phyloP scores from a whole-genome alignment of 2,113 vertebrate species.

The Dolichotis patagonum region DNA sequence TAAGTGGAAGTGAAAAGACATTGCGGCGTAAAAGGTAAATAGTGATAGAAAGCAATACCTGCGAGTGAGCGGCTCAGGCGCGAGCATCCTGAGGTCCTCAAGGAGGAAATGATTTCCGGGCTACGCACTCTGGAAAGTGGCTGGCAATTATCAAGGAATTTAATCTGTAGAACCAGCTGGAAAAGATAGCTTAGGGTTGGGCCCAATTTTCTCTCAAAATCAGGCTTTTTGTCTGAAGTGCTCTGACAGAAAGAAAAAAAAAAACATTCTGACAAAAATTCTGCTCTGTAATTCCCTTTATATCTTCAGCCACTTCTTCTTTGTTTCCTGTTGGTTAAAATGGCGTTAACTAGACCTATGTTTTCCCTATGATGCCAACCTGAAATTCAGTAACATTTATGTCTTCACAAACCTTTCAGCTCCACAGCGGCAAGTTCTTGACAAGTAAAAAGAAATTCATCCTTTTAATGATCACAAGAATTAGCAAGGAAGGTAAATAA shows the following conservation, averaged over 20 bases:
- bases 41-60: background rate
- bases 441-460: constrained; percentile 50
- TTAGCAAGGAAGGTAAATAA: constrained; percentile 13
- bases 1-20: background rate
- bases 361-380: background rate
- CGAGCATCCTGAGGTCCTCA: background rate
- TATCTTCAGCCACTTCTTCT: background rate
- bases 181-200: background rate
- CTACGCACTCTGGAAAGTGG: background rate
- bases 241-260: background rate
- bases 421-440: constrained; percentile 31
- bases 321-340: constrained; percentile 29
- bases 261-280: background rate
- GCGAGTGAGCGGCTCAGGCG: background rate
- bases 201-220: constrained; percentile 18
- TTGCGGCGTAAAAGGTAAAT: background rate
- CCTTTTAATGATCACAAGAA: constrained; percentile 1
- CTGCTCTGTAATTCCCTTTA: background rate
- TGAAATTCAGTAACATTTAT: constrained; percentile 11
- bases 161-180: background rate
- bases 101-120: background rate
- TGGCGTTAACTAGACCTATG: background rate
- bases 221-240: background rate
- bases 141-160: constrained; percentile 30
- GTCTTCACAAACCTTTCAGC: background rate